Base-by-base conservation (phyloP, 2,113 vertebrate genomes). In the Sprattus sprattus region DNA sequence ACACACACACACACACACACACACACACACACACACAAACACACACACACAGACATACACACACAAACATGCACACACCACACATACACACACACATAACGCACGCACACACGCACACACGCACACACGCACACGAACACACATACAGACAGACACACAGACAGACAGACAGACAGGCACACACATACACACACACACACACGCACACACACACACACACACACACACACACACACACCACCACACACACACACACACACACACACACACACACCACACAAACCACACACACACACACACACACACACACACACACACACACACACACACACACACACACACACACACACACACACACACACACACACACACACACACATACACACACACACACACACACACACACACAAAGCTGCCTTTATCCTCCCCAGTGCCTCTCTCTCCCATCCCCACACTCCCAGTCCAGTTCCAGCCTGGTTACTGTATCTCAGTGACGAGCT, bases 381-480 rank as follows among this genome's bases (percentile, higher is more conserved):
- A 32, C 50, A 39, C 44, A 44, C 18, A 49, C 49, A 46, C 45
- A 49, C 28, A 39, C 67, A 75, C 28, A 13, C 67, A 28, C 67
- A 28, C 71, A 32, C 71, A 71, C 89, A 45, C 90, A 86, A 0
- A 75, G 89, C 86, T 39, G 71, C 39, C 71, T 44, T 28, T 78
- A 4, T 78, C 28, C 10, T 75, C 32, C 25, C 28, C 71, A 78
- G 28, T 78, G 28, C 71, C 28, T 78, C 28, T 13, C 71, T 16
- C 25, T 71, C 64, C 64, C 64, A 64, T 6, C 22, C 16, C 22
- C 46, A 47, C 46, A 20, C 1, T 60, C 71, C 71, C 28, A 64
- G 60, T 64, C 5, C n/a, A 2, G 60, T 22, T 64, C 5, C 15
- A 32, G 71, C 28, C 71, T 78, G 71, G 16, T 78, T 39, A 15